Evolutionary conservation across 2,797 vertebrate genomes (phyloP), one percentile per base, ranked within the genome.

Genomic region (Sebastes glaucus): DNA sequence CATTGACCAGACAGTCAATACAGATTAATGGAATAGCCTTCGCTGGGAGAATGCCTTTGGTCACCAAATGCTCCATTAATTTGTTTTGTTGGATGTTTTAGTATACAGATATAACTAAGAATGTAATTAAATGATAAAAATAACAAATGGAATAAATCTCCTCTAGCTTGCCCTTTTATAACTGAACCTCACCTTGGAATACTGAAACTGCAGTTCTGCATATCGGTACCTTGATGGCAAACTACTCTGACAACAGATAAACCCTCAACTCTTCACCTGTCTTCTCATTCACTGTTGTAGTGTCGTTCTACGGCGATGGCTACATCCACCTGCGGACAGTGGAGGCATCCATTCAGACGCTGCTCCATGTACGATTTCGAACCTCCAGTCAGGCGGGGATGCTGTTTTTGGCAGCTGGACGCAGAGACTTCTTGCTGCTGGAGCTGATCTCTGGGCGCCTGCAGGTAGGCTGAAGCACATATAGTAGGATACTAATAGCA

Each of bases 271-370:
- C 59, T 27, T 73, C 13, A 2, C 49, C 5, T 78, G 8, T 46
- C 16, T 62, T 22, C 18, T 22, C 82, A 73, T 52, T 5, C 18
- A 11, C 55, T 67, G 75, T 89, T 83, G 14, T 78, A 98, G 97
- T 94, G 66, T 99, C 97, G 1, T 98, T 99, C 93, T 98, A 96
- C 11, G 97, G 98, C 2, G 94, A 97, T 87, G 96, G 97, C 74
- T 98, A 96, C 83, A 95, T 98, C 84, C 95, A 95, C 63, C 81
- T 97, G 87, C 96, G 91, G 30, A 91, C 93, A 35, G 71, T 76
- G n/a, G 96, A 98, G 78, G 66, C 87, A 1, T 97, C 93, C 14
- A 81, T 83, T 60, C 95, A 94, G 82, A 96, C 96, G 1, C 93
- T 92, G 4, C 94, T 99, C 74, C 94, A 95, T 11, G 86, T 99